Base-by-base conservation (phyloP, 2,797 vertebrate genomes). In the Dromococcyx pavoninus region DNA sequence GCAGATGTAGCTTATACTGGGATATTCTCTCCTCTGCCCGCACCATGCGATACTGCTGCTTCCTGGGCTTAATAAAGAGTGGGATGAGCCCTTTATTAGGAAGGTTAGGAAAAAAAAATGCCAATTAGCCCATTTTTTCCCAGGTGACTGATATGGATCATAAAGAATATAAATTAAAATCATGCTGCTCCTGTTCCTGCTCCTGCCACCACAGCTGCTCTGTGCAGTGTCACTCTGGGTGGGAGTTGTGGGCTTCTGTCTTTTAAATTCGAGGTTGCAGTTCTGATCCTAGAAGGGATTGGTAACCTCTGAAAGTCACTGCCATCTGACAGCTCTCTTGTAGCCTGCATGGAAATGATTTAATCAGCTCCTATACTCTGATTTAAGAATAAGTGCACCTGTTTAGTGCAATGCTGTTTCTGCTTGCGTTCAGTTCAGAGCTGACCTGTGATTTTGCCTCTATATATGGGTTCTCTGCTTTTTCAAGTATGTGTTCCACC, bases 141-240 rank as follows among this genome's bases (percentile, higher is more conserved):
- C 1, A 57, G 75, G 64, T 88, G 92, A 72, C 85, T 92, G 69
- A 39, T 84, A 14, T 1, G 51, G 54, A 19, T 88, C 75, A 62
- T 79, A 78, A 89, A 91, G 73, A 18, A 64, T 37, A 33, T 15
- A 28, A 81, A 91, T 81, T 2, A 23, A 22, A 71, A 78, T 13
- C 8, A 2, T n/a, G 24, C 54, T 76, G 53, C 66, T 44, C 2
- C 25, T 30, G 13, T 9, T 88, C 17, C 33, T 79, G 71, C 51
- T 88, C 17, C 33, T 79, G 71, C 51, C 5, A 7, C 32, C 2
- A 4, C 46, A 44, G 81, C 75, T 60, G 87, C 82, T 88, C 4
- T 6, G 62, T 11, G 88, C 71, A 44, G 25, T 13, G 6, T 13
- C 4, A 0, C 67, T 51, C 35, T 0, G 4, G 27, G 10, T 23